Conservation (phyloP, 2,797 vertebrate species). For the Channa striata region DNA sequence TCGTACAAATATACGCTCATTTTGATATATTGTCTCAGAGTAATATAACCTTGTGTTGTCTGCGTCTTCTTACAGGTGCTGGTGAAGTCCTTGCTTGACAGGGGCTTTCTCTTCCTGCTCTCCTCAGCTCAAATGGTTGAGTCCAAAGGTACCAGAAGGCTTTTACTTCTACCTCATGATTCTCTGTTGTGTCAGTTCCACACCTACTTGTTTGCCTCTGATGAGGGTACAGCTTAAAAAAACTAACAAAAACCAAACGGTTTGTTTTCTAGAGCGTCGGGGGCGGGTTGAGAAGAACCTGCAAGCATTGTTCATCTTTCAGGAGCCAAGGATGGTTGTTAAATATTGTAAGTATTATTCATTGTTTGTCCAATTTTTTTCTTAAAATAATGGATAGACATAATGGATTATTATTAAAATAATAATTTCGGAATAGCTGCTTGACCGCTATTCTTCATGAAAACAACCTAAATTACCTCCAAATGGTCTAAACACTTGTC, state of each 20-base stretch:
- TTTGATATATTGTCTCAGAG: neutral
- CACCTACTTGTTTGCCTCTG: slow-evolving; percentile 50
- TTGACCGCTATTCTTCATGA: neutral
- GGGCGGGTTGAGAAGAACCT: slow-evolving; percentile 83
- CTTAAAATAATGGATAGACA: no score
- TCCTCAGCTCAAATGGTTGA: slow-evolving; percentile 92
- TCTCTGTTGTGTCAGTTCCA: slow-evolving; percentile 33
- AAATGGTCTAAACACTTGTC: neutral
- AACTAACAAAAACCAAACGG: slow-evolving; percentile 17
- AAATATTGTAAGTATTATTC: slow-evolving; percentile 80
- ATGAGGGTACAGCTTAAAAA: slow-evolving; percentile 34
- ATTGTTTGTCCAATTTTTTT: slow-evolving; percentile 2
- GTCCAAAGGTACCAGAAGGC: slow-evolving; percentile 86
- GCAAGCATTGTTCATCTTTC: slow-evolving; percentile 95
- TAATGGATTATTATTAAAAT: no score
- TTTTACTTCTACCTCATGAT: slow-evolving; percentile 20
- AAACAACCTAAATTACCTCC: neutral
- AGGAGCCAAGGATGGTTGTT: slow-evolving; percentile 88
- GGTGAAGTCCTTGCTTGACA: slow-evolving; percentile 92
- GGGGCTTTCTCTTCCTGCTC: slow-evolving; percentile 94
- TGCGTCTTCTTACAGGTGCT: slow-evolving; percentile 87
- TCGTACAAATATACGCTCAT: neutral
- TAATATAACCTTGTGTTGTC: slow-evolving; percentile 1
- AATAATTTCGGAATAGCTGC: no score
- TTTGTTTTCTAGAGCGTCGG: slow-evolving; percentile 80